Evolutionary conservation across 2,113 vertebrate species (phyloP).

Genomic region (Saguinus imperator): DNA sequence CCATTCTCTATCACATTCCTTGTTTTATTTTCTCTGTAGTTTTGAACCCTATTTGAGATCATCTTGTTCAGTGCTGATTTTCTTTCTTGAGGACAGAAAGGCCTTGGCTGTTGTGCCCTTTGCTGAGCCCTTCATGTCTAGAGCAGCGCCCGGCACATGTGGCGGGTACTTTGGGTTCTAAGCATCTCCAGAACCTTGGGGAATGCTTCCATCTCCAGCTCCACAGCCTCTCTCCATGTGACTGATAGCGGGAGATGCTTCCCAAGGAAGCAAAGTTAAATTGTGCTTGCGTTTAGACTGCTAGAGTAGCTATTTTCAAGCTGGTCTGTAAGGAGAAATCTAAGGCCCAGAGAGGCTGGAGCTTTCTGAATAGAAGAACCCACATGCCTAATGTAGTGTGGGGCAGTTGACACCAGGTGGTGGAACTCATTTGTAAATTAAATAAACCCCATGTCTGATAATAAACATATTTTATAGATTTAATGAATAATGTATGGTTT

Average conservation of each 20-base stretch:
- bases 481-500: background rate
- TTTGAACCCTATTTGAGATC: background rate
- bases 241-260: background rate
- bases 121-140: background rate
- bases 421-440: background rate
- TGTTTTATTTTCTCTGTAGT: background rate
- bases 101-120: accelerated
- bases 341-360: background rate
- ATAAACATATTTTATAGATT: background rate
- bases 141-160: accelerated
- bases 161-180: background rate
- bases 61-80: background rate
- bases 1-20: too few species aligned
- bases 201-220: background rate
- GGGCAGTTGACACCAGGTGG: background rate
- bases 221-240: background rate
- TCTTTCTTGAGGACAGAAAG: background rate
- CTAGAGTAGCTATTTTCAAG: background rate
- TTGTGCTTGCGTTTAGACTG: background rate
- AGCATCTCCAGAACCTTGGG: background rate
- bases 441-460: background rate
- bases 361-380: background rate
- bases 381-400: accelerated
- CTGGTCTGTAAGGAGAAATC: background rate
- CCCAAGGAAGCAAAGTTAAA: background rate